A percentile compares a stretch with the other conserved stretches of the same genome.
Evolutionary conservation across 2,888 invertebrate species (phyloP).

Genomic region (Campoplex nolae): DNA sequence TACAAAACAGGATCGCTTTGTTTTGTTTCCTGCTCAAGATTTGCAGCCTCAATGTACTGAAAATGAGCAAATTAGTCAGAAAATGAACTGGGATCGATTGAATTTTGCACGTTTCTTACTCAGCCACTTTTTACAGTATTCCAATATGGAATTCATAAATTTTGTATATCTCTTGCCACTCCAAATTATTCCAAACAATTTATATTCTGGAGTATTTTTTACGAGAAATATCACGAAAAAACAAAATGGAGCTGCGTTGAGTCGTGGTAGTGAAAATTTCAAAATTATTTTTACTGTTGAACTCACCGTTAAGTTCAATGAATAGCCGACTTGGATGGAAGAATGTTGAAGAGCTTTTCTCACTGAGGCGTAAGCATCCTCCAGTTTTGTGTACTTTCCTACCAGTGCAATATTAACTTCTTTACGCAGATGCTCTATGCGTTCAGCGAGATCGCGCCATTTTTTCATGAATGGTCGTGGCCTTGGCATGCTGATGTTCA

Average conservation of each 20-base stretch:
- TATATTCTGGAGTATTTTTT: not conserved
- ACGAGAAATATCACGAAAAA: not conserved
- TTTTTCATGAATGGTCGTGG: constrained; percentile 92
- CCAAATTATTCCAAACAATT: not conserved
- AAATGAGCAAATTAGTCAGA: constrained; percentile 60
- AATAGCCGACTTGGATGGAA: constrained; percentile 93
- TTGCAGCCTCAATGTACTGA: constrained; percentile 95
- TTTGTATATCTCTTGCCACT: not conserved
- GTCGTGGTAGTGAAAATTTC: not conserved
- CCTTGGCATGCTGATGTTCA: constrained; percentile 89
- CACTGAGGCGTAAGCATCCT: constrained; percentile 98
- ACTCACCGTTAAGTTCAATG: constrained; percentile 90
- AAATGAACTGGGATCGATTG: not conserved
- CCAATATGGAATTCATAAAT: not conserved
- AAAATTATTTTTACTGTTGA: not conserved
- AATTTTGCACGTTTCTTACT: not conserved
- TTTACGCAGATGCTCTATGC: constrained; percentile 93
- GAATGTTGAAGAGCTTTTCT: constrained; percentile 98
- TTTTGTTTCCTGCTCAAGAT: constrained; percentile 92
- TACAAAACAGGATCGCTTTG: constrained; percentile 92
- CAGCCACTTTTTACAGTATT: not conserved
- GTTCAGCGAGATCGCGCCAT: constrained; percentile 95
- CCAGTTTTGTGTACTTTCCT: constrained; percentile 98
- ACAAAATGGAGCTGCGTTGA: not conserved
- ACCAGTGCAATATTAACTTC: constrained; percentile 96